phyloP scores from a whole-genome alignment of 2,797 vertebrate species.

The Graptemys geographica region DNA sequence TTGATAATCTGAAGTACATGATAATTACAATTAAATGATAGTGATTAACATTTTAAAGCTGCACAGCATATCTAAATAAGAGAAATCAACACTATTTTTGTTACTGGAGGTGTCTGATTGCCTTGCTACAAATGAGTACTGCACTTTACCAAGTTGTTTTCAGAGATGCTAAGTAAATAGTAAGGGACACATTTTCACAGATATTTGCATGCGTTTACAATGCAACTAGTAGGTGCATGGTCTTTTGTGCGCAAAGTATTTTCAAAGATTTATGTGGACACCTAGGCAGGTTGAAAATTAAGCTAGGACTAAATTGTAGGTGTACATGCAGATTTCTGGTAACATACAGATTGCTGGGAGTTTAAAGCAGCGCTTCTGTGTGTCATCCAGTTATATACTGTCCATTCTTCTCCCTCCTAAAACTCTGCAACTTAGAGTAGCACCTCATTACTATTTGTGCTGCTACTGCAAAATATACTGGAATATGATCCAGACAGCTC shows the following conservation, averaged over 20 bases:
- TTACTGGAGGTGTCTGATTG: neutral
- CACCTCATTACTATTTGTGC: neutral
- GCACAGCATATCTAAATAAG: neutral
- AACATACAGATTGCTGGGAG: neutral
- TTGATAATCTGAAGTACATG: neutral
- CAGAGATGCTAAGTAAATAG: neutral
- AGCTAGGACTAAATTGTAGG: neutral
- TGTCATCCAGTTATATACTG: neutral
- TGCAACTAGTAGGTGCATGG: neutral
- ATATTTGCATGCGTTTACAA: neutral
- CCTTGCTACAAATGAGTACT: neutral
- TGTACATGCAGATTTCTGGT: neutral
- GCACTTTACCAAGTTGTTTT: conserved; percentile 22
- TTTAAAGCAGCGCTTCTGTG: neutral
- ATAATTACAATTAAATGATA: neutral
- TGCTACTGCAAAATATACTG: neutral
- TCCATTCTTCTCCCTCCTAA: neutral
- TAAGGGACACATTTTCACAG: neutral
- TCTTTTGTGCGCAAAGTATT: neutral
- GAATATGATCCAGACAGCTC: neutral
- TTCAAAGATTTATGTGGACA: neutral
- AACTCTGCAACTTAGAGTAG: neutral
- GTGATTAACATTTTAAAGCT: neutral
- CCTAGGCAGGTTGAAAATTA: neutral
- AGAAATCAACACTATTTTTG: neutral